phyloP scores from a whole-genome alignment of 1,140 invertebrate species.

The Asbolus verrucosus region DNA sequence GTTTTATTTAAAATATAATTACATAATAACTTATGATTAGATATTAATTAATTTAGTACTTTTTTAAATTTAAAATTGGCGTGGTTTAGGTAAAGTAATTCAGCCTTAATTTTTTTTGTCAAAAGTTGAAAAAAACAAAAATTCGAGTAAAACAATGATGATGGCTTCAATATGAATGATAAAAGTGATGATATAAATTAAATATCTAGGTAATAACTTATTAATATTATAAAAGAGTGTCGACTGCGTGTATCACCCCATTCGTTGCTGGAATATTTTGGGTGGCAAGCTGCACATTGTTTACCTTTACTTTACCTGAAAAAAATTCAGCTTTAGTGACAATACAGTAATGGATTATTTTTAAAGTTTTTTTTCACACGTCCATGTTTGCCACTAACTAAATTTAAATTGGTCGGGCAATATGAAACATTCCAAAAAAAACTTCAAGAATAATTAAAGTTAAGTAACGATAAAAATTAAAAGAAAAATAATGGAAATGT shows the following conservation, averaged over 20 bases:
- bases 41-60: constrained; percentile 14
- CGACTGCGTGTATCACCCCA: constrained; percentile 89
- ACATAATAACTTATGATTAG: constrained; percentile 19
- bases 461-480: no score
- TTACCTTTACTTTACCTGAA: constrained; percentile 84
- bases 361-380: no score
- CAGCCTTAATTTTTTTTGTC: constrained; percentile 20
- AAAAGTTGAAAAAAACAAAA: constrained; percentile 26
- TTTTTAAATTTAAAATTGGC: constrained; percentile 21
- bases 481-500: no score
- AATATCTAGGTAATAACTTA: constrained; percentile 29
- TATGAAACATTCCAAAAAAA: no score
- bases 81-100: constrained; percentile 1
- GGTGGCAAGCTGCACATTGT: constrained; percentile 80
- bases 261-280: constrained; percentile 89
- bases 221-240: constrained; percentile 73
- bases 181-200: constrained; percentile 40
- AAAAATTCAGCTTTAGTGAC: constrained; percentile 48
- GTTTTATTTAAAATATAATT: constrained; percentile 36
- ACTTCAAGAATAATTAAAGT: no score
- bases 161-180: constrained; percentile 33
- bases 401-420: no score
- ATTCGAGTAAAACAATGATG: constrained; percentile 14
- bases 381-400: no score
- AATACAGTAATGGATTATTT: no score